phyloP scores from a whole-genome alignment of 1,140 invertebrate genomes.

The Psilanteris sp. region DNA sequence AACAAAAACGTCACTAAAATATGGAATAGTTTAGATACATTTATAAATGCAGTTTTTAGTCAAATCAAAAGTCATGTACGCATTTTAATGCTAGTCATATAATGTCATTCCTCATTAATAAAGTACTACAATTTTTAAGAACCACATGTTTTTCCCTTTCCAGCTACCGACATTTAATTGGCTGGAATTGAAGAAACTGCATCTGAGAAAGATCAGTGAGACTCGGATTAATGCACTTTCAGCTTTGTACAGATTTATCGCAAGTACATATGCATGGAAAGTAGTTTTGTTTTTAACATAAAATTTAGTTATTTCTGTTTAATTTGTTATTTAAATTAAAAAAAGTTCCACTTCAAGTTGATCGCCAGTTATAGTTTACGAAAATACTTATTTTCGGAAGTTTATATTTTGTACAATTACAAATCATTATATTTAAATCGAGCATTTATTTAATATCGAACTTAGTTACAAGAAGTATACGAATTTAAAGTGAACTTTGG shows the following conservation, averaged over 20 bases:
- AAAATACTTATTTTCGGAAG: too few species aligned
- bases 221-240: constrained; percentile 42
- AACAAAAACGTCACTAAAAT: too few species aligned
- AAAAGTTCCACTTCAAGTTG: too few species aligned
- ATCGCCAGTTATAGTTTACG: too few species aligned
- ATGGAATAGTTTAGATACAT: too few species aligned
- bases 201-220: constrained; percentile 39
- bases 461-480: too few species aligned
- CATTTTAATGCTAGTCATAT: constrained; percentile 16
- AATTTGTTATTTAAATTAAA: constrained; percentile 10
- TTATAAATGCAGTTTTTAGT: too few species aligned
- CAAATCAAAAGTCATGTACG: constrained; percentile 4
- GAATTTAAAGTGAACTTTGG: too few species aligned
- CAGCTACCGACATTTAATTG: constrained; percentile 59
- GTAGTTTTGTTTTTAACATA: constrained; percentile 9
- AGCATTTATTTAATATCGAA: too few species aligned
- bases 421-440: too few species aligned
- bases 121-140: constrained; percentile 19
- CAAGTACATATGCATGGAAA: constrained; percentile 28
- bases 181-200: constrained; percentile 40
- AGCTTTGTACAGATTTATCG: constrained; percentile 34
- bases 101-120: constrained; percentile 8
- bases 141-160: constrained; percentile 21
- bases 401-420: too few species aligned
- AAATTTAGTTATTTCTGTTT: constrained; percentile 9